phyloP scores from a whole-genome alignment of 1,140 invertebrate genomes.

The Geopemphigus sp. region DNA sequence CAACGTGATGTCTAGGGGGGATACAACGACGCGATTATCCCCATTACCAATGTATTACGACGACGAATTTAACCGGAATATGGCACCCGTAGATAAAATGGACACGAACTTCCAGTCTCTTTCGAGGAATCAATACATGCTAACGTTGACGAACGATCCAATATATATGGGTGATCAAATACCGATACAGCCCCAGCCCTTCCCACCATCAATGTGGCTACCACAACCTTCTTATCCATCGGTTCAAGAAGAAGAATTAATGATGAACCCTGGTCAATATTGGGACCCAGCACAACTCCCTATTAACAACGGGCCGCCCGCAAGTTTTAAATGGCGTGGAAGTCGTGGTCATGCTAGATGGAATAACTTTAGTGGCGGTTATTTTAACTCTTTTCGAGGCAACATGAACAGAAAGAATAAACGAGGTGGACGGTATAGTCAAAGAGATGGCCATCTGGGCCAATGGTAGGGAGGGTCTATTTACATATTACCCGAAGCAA shows the following conservation, averaged over 20 bases:
- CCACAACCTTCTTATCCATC: background rate
- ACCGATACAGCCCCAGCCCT: background rate
- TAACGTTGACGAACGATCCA: conserved; percentile 34
- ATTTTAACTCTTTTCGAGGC: conserved; percentile 31
- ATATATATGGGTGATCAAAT: conserved; percentile 37
- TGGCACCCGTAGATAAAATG: conserved; percentile 28
- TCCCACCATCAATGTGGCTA: background rate
- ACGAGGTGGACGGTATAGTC: conserved; percentile 19
- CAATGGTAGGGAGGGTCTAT: conserved; percentile 19
- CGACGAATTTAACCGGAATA: conserved; percentile 25
- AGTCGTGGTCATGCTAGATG: conserved; percentile 32
- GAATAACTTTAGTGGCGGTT: conserved; percentile 38
- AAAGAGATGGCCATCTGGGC: conserved; percentile 22
- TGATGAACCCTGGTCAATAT: conserved; percentile 36
- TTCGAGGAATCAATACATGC: conserved; percentile 5
- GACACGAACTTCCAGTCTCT: background rate
- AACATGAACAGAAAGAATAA: conserved; percentile 40
- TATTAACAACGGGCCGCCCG: background rate
- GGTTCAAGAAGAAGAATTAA: conserved; percentile 38
- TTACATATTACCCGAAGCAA: conserved; percentile 39
- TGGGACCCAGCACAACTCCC: conserved; percentile 30
- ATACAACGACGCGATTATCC: conserved; percentile 12
- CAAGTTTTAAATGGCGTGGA: background rate
- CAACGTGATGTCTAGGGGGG: conserved; percentile 16
- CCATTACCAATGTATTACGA: background rate